Conservation (phyloP, 1,140 invertebrate genomes). For the Anadara kagoshimensis region DNA sequence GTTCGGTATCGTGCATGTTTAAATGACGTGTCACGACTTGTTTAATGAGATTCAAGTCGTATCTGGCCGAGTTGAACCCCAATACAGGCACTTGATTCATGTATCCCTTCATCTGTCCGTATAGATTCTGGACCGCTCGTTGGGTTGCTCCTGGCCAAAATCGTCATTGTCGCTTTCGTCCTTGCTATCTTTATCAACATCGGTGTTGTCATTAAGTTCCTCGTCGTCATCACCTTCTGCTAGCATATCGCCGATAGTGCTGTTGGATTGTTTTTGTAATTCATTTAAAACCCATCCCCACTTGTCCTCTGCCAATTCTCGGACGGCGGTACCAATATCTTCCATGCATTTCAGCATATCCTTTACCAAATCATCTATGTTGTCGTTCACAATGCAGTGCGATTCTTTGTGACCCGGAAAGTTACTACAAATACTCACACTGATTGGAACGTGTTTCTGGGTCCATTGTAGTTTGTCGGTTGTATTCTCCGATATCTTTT, state of each 20-base stretch:
- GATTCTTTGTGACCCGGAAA: slow-evolving; percentile 1
- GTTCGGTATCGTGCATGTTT: slow-evolving; percentile 15
- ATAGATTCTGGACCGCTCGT: slow-evolving; percentile 17
- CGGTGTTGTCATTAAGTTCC: too few relatives aligned
- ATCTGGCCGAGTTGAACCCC: slow-evolving; percentile 43
- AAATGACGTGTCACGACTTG: slow-evolving; percentile 15
- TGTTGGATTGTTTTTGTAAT: background rate
- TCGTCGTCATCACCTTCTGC: background rate
- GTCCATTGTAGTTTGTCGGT: too few relatives aligned
- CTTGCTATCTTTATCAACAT: background rate
- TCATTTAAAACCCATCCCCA: slow-evolving; percentile 1
- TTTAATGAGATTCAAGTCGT: slow-evolving; percentile 44
- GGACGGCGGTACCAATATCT: too few relatives aligned
- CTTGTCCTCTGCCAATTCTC: background rate
- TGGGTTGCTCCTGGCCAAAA: background rate
- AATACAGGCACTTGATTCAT: slow-evolving; percentile 16
- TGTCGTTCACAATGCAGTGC: slow-evolving; percentile 25
- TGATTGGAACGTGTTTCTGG: slow-evolving; percentile 4
- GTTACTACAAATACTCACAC: slow-evolving; percentile 13
- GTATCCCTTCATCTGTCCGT: background rate
- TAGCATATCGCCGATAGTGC: too few relatives aligned
- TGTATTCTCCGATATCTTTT: too few relatives aligned
- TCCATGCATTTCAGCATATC: too few relatives aligned
- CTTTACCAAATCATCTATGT: too few relatives aligned
- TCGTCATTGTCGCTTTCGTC: background rate